These are phyloP conservation scores for Microtus ochrogaster DNA, from an alignment of 2,113 vertebrate genomes.

Conservation along the genomic window DNA sequence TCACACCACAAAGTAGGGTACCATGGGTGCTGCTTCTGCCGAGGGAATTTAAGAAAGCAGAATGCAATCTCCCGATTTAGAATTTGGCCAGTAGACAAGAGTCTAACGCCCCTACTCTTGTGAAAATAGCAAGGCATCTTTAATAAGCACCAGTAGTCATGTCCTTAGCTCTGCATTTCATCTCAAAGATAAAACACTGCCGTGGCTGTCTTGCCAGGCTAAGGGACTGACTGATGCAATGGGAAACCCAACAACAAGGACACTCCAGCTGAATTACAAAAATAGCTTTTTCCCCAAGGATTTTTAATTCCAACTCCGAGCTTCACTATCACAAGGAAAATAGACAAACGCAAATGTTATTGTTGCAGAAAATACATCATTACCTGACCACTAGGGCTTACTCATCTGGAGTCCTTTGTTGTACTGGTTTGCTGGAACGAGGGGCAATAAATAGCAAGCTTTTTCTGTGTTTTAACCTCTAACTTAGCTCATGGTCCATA, in stretches of 20 bases:
- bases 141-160: constrained; percentile 75
- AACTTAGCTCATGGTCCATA: constrained; percentile 40
- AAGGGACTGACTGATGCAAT: constrained; percentile 43
- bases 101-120: constrained; percentile 76
- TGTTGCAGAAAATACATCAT: constrained; percentile 43
- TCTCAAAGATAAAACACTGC: constrained; percentile 63
- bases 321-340: constrained; percentile 50
- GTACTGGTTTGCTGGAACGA: neutral
- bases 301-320: constrained; percentile 58
- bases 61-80: constrained; percentile 79
- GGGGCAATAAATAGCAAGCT: neutral
- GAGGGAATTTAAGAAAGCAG: constrained; percentile 76
- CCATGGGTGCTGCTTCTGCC: constrained; percentile 66
- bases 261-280: constrained; percentile 66
- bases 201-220: constrained; percentile 7
- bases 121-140: constrained; percentile 80
- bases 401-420: constrained; percentile 34
- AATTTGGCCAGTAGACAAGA: constrained; percentile 77
- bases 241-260: constrained; percentile 70
- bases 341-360: constrained; percentile 54
- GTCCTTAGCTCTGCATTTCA: constrained; percentile 72
- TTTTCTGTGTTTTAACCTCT: constrained; percentile 52
- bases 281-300: constrained; percentile 52
- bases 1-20: constrained; percentile 67
- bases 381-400: constrained; percentile 45